Conservation (phyloP, 2,888 invertebrate species). For the Eupithecia tripunctaria region DNA sequence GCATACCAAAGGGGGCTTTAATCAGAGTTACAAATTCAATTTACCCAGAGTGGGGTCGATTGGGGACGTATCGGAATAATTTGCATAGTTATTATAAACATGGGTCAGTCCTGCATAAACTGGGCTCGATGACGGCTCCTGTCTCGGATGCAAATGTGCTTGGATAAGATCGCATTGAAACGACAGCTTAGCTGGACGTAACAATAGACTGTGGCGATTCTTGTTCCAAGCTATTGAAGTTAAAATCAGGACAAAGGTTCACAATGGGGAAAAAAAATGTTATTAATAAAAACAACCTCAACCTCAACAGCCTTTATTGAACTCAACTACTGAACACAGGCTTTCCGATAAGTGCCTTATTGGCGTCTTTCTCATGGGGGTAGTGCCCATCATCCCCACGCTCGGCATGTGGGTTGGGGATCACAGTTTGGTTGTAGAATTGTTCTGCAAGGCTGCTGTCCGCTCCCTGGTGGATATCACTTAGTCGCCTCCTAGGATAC, state of each 20-base stretch:
- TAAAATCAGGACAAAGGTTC: no score
- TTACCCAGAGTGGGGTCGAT: constrained; percentile 70
- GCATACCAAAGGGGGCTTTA: constrained; percentile 75
- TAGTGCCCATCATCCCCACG: no score
- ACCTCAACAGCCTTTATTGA: no score
- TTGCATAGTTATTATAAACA: constrained; percentile 84
- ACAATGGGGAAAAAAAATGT: not conserved
- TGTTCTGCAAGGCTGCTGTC: no score
- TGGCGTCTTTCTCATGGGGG: no score
- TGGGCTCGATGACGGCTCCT: constrained; percentile 72
- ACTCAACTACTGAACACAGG: no score
- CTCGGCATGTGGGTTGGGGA: no score
- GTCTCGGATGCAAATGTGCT: constrained; percentile 70
- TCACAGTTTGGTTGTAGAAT: no score
- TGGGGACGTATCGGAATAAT: constrained; percentile 79
- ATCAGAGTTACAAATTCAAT: constrained; percentile 83
- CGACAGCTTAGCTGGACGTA: constrained; percentile 31
- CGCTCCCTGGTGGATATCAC: no score
- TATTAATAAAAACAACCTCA: not conserved
- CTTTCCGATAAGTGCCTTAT: no score
- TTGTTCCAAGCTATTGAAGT: not conserved
- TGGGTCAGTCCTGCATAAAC: constrained; percentile 80
- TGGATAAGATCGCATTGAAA: constrained; percentile 53
- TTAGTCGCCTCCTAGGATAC: no score
- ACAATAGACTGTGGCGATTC: not conserved